Evolutionary conservation across 2,797 vertebrate species (phyloP), one percentile per base, ranked within the genome.

Genomic region (Hoplostethus mediterraneus): DNA sequence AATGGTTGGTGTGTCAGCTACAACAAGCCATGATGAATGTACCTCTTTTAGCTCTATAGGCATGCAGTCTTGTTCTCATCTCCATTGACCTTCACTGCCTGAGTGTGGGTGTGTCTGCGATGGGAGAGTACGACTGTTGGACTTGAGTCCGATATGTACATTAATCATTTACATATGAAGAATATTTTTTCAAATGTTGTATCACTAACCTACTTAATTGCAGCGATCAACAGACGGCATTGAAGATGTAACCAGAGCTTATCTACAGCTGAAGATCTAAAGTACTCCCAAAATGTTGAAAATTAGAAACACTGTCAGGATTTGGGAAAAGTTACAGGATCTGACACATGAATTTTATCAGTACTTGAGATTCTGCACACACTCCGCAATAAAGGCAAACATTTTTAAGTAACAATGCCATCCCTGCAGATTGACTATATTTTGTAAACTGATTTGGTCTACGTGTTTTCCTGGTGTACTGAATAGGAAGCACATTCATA

Each of bases 361-460:
- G 28, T 6, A 55, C 9, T 56, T 62, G 53, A 54, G 45, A 9
- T 63, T 89, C 8, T 79, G 59, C 71, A 73, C 65, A 76, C 57
- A 73, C 69, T 90, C 89, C 86, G 71, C 64, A 93, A 92, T 92
- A 90, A 92, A 91, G 62, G 31, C 28, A 81, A 76, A 40, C 44
- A 67, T 78, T 84, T 82, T 62, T 79, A 81, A 61, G 42, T 55
- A 30, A 33, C 16, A 10, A 14, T 38, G n/a, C 0, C 6, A 57
- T n/a, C 31, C 55, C 5, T 0, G 9, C 7, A 33, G 53, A 42
- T 42, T 42, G 40, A 42, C 11, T 42, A 10, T 36, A 36, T 36
- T 36, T 36, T 42, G 40, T 42, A 12, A 42, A 12, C 11, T 42
- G 10, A 42, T 42, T 12, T 42, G 40, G 40, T 42, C 9, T 42